Base-by-base conservation (phyloP, 1,140 invertebrate species). In the Andricus grossulariae region DNA sequence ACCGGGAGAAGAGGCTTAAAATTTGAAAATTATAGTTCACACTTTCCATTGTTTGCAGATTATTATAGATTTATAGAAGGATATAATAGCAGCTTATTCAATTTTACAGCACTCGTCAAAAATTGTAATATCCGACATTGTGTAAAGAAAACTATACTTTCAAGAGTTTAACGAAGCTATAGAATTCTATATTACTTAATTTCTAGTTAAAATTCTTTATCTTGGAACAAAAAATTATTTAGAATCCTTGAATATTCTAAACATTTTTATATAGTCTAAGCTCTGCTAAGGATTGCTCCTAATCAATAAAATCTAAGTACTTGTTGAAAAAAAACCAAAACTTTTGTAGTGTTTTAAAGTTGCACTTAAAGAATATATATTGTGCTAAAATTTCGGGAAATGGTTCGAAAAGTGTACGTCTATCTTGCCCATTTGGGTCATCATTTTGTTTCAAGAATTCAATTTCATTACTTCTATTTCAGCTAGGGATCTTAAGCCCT, bases 21-120 rank as follows among this genome's bases (percentile, higher is more conserved):
- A 66, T 32, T 66, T 12, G 19, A 66, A 66, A 66, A 66, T 39
- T 66, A 66, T 66, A 39, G 57, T 16, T 66, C 16, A 32, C 25
- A 66, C 39, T 7, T 10, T 66, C 12, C 57, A 66, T 32, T 66
- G 21, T 12, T 6, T 5, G 57, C 39, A 66, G 39, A 66, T 25
- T 66, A 39, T 16, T 32, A 25, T 19, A 12, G n/a, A n/a, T n/a
- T n/a, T n/a, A n/a, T n/a, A n/a, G n/a, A n/a, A n/a, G 11, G 32
- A 60, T 60, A 66, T 25, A 66, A 66, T 32, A 32, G 21, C 57
- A 32, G 12, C 25, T 66, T 21, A 25, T 32, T 66, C 39, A 66
- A 66, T 25, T 66, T 66, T 32, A 66, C 57, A 66, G 39, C 57
- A 39, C 57, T 66, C 57, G 13, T 66, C 1, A 66, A 66, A 66